Evolutionary conservation across 2,797 vertebrate genomes (phyloP), one percentile per base, ranked within the genome.

Genomic region (Scyliorhinus canicula): DNA sequence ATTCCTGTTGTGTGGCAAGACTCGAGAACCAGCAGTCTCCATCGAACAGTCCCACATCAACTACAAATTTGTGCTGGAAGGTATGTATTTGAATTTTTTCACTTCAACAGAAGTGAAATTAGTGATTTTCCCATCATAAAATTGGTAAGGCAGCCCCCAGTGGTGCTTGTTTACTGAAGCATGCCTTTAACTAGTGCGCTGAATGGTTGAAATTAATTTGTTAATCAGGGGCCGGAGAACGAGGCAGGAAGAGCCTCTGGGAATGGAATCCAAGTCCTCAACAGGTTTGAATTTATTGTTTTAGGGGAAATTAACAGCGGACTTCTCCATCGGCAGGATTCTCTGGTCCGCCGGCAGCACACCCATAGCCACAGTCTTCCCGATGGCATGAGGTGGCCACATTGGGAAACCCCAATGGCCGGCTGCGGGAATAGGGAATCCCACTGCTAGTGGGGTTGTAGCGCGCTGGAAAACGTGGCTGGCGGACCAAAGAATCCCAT

Each of bases 1-100:
- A 0, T 98, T 99, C 96, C 97, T 99, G 94, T 97, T 98, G 95
- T 98, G 98, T 95, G 99, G 98, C 71, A 97, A 95, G 19, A 95
- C 97, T 60, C 97, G 96, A 0, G 98, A 99, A 77, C 98, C 98
- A 0, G 86, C 96, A 0, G 96, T 99, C 95, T 98, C 96, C 95
- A 96, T 99, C 79, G 96, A 98, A 96, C 97, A 96, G 95, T 96
- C 97, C 95, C 96, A 98, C 95, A 95, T 99, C 93, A 97, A 98
- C 96, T 97, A 98, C 95, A 97, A 97, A 47, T 97, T 97, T 84
- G 95, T 98, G 55, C 96, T 98, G 95, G 95, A 98, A 0, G 98
- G 98, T 99, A 96, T 96, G 98, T 47, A 26, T 55, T 44, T 95
- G 35, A 47, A 3, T 40, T 52, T 31, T 55, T 88, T 55, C 2